Evolutionary conservation across 2,797 vertebrate species (phyloP), one percentile per base, ranked within the genome.

Genomic region (Taeniopygia guttata): DNA sequence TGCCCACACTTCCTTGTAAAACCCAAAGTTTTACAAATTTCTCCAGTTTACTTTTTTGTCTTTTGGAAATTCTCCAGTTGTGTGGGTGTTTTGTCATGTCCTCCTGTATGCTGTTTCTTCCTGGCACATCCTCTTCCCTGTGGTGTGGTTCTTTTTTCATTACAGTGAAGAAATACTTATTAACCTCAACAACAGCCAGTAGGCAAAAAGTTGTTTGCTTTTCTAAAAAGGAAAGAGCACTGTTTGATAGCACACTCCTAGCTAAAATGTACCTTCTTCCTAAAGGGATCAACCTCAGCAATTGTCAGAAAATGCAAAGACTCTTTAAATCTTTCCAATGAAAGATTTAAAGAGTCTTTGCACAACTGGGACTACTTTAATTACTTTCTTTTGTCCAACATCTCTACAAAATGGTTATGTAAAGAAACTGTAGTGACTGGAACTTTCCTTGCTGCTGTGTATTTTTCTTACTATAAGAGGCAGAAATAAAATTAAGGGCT

Each of bases 351-450:
- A n/a, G n/a, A n/a, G n/a, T n/a, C n/a, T n/a, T n/a, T n/a, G n/a
- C n/a, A n/a, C n/a, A n/a, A n/a, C n/a, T 90, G 63, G 56, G 82
- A 60, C 60, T 79, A 26, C 48, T 88, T 78, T 86, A 91, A 87
- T 1, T 2, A 81, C 76, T 87, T 80, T 42, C n/a, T 92, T 90
- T 93, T 93, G 67, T 88, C 42, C 74, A 87, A 25, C 16, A 82
- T 51, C 42, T 87, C 89, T 80, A 54, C 54, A 78, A 73, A 83
- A 87, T 54, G 42, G 20, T 90, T 90, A 72, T 30, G 52, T 84
- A 94, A 94, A 94, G 60, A 84, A 87, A 86, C 25, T 86, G 36
- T 78, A 84, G 79, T 73, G 62, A 55, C 27, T 69, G n/a, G 40
- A 74, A 51, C 58, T 78, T 88, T 84, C 49, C 56, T 76, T 84